Percentiles rank a stretch among this genome's conserved stretches.
These are phyloP conservation scores for Trichacis sp. DNA, from an alignment of 2,888 invertebrate species.

Conservation along the genomic window DNA sequence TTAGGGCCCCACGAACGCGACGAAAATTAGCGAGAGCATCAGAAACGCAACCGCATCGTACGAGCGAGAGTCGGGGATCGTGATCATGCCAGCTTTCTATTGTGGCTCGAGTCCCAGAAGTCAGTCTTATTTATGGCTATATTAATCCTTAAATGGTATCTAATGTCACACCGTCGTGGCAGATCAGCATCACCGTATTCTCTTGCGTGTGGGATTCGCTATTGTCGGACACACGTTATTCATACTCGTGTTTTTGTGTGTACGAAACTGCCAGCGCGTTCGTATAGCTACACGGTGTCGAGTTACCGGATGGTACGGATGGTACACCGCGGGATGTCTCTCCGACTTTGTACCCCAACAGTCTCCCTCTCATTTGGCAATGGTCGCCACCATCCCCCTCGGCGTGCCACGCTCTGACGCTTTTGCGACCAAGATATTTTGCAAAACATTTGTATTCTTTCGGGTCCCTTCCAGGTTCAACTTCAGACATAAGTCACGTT, in stretches of 20 bases:
- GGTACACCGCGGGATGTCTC: conserved; percentile 66
- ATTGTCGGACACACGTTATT: conserved; percentile 65
- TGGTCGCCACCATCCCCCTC: conserved; percentile 26
- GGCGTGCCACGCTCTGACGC: conserved; percentile 41
- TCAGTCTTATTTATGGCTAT: conserved; percentile 67
- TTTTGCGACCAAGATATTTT: conserved; percentile 62
- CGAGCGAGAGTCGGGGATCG: conserved; percentile 7
- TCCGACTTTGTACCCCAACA: conserved; percentile 65
- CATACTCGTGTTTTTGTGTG: conserved; percentile 67
- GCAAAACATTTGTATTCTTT: conserved; percentile 62
- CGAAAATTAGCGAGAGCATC: conserved; percentile 1
- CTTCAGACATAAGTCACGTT: conserved; percentile 29
- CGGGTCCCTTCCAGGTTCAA: conserved; percentile 25
- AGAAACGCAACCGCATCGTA: conserved; percentile 1
- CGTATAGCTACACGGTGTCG: conserved; percentile 67
- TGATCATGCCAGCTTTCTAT: conserved; percentile 24
- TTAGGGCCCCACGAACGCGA: neutral
- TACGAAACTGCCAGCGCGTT: conserved; percentile 44
- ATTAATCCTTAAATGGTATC: conserved; percentile 70
- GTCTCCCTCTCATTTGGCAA: conserved; percentile 48
- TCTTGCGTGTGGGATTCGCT: conserved; percentile 60
- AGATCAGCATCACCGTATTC: conserved; percentile 50
- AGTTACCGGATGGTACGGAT: conserved; percentile 70
- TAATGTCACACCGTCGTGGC: conserved; percentile 65
- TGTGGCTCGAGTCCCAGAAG: conserved; percentile 48